Percentiles rank a stretch among this genome's conserved stretches.
Evolutionary conservation across 2,113 vertebrate genomes (phyloP).

Genomic region (Lycocorax pyrrhopterus): DNA sequence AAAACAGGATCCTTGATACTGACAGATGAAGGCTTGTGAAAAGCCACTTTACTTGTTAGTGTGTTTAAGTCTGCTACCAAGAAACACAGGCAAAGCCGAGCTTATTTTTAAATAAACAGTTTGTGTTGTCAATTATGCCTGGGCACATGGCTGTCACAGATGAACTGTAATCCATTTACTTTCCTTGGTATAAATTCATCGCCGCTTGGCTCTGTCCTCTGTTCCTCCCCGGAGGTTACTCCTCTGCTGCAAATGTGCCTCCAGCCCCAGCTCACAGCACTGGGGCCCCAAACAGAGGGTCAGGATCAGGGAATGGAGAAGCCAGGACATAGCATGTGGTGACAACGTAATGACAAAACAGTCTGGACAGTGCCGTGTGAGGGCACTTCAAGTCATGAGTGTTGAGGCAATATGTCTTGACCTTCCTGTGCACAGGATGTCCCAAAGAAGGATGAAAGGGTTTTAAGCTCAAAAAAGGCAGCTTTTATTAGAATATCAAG

Average conservation of each 20-base stretch:
- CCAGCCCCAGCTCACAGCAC: neutral
- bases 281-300: fast-evolving
- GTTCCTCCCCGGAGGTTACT: neutral
- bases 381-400: neutral
- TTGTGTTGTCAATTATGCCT: neutral
- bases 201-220: neutral
- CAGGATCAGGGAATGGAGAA: neutral
- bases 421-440: neutral
- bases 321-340: fast-evolving
- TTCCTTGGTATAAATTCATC: neutral
- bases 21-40: constrained; percentile 19
- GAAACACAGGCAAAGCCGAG: neutral
- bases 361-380: fast-evolving
- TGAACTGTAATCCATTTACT: neutral
- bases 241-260: neutral
- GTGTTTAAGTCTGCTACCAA: neutral
- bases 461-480: neutral
- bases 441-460: neutral
- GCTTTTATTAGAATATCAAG: neutral
- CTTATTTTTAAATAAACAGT: constrained; percentile 31
- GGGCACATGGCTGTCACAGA: neutral
- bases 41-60: constrained; percentile 30
- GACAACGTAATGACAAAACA: neutral
- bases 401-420: neutral
- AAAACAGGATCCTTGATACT: neutral